Percentiles rank a stretch among this genome's conserved stretches.
These are phyloP conservation scores for Sminthurides aquaticus DNA, from an alignment of 2,888 invertebrate genomes.

Conservation along the genomic window DNA sequence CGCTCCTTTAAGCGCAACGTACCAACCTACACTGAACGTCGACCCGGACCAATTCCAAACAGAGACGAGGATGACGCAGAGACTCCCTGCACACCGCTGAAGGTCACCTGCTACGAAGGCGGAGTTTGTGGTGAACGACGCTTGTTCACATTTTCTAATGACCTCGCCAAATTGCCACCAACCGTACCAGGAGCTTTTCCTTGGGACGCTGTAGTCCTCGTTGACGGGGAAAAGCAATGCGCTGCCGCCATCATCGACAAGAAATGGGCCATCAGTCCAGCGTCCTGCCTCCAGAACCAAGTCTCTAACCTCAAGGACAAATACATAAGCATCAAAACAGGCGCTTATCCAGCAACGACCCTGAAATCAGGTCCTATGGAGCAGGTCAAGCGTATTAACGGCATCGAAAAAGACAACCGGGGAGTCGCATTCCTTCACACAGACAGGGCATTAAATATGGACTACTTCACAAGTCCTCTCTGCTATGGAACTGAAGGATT, in stretches of 20 bases:
- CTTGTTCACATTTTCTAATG: conserved; percentile 3
- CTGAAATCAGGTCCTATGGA: conserved; percentile 19
- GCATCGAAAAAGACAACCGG: conserved; percentile 6
- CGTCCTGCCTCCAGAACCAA: conserved; percentile 13
- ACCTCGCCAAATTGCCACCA: not conserved
- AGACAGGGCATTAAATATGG: conserved; percentile 17
- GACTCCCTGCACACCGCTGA: not conserved
- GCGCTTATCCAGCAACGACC: conserved; percentile 12
- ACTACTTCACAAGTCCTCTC: conserved; percentile 24
- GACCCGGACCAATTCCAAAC: not conserved
- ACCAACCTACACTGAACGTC: conserved; percentile 1
- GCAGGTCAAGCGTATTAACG: conserved; percentile 26
- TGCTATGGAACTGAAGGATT: conserved; percentile 8
- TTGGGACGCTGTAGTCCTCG: conserved; percentile 20
- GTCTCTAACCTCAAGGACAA: conserved; percentile 7
- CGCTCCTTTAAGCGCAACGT: conserved; percentile 13
- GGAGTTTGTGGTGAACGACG: conserved; percentile 12
- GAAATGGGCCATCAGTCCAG: conserved; percentile 17
- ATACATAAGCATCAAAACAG: conserved; percentile 20
- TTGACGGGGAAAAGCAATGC: conserved; percentile 21
- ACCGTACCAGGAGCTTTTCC: conserved; percentile 17
- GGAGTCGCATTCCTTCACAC: conserved; percentile 19
- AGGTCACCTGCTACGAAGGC: conserved; percentile 11
- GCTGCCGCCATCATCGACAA: conserved; percentile 18
- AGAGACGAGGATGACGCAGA: not conserved